Evolutionary conservation across 1,140 invertebrate genomes (phyloP).

Genomic region (Tetranychus urticae): DNA sequence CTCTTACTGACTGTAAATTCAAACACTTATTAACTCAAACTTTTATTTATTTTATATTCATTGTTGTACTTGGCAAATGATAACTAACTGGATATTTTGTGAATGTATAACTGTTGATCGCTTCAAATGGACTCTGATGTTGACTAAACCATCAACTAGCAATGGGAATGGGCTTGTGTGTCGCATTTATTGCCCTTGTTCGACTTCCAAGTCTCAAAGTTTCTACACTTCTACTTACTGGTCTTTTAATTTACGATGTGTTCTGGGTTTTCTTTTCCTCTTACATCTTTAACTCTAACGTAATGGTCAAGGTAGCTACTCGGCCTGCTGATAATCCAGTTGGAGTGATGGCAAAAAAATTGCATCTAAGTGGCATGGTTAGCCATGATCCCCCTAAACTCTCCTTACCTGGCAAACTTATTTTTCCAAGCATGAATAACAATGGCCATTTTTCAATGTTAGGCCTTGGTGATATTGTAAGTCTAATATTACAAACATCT

Average conservation of each 20-base stretch:
- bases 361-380: constrained; percentile 54
- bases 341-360: constrained; percentile 65
- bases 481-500: not conserved
- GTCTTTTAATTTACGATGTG: constrained; percentile 37
- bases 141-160: constrained; percentile 28
- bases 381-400: constrained; percentile 74
- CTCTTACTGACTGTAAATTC: too few relatives aligned
- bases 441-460: constrained; percentile 89
- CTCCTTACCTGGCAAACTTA: constrained; percentile 80
- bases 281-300: constrained; percentile 92
- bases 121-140: too few relatives aligned
- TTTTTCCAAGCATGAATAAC: constrained; percentile 84
- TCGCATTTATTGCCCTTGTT: constrained; percentile 89
- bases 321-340: constrained; percentile 82
- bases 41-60: too few relatives aligned
- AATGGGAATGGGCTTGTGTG: constrained; percentile 88
- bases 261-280: constrained; percentile 72
- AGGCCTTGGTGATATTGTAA: constrained; percentile 79
- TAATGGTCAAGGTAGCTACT: constrained; percentile 80
- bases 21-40: too few relatives aligned
- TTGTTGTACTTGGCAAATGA: not conserved
- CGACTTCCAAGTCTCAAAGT: constrained; percentile 85
- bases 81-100: too few relatives aligned
- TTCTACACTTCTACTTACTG: constrained; percentile 74
- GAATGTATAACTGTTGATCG: too few relatives aligned